Evolutionary conservation across 1,140 invertebrate genomes (phyloP), one percentile per base, ranked within the genome.

Genomic region (Cotesia vestalis): DNA sequence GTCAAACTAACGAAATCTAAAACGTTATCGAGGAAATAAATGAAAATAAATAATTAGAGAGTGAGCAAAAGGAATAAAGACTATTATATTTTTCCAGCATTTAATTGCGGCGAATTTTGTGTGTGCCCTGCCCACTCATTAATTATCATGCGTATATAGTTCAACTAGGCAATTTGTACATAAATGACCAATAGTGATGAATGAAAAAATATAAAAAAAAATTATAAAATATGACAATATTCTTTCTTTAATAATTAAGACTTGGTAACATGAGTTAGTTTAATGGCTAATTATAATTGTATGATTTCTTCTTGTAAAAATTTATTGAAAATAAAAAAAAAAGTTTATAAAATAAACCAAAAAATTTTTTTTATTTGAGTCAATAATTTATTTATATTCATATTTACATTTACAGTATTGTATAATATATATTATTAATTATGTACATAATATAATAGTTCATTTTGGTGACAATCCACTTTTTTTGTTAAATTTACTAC

Each of bases 71-170:
- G 80, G 78, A 81, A 82, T 60, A 73, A 73, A 66, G 62, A 69
- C 62, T 75, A 78, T 75, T 78, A 78, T 82, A 82, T 83, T 82
- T 81, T 82, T 81, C 77, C 78, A 81, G 75, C 76, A 82, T 78
- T 78, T 69, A 73, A 60, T 76, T 73, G 72, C 46, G 69, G 74
- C 63, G 62, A 74, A 74, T 78, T 59, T 40, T 78, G 63, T 67
- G 61, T 73, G 55, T 38, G 38, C 66, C 46, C 73, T 73, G 55
- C 51, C 55, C 66, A 53, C 73, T 73, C 52, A 36, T 64, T 73
- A 61, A 51, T 4, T 69, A 69, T 62, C 36, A 38, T n/a, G 59
- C 46, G 52, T 53, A 11, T 53, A 61, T 60, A 52, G 61, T 55
- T 34, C 60, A 55, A 38, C 61, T 66, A 71, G 70, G 70, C 70